Conservation (phyloP, 64 coral and sea anemone genomes). For the Stichodactyla mertensii region DNA sequence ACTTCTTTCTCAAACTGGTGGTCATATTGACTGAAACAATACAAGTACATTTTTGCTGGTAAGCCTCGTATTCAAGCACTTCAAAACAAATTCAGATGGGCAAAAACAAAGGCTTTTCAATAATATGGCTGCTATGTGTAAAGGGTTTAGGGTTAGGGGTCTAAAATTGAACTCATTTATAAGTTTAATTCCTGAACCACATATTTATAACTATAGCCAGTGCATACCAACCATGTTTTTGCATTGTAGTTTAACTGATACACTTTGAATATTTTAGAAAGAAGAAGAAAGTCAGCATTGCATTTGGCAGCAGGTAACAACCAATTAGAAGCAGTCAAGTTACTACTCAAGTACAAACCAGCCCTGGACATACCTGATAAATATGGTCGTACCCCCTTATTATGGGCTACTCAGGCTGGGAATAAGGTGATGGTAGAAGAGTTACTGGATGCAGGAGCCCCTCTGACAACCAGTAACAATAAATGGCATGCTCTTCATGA, state of each 20-base stretch:
- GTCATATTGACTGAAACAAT: too few species aligned
- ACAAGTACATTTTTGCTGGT: too few species aligned
- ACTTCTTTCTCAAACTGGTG: too few species aligned
- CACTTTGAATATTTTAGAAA: conserved; percentile 35
- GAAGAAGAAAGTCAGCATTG: conserved; percentile 66
- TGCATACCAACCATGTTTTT: too few species aligned
- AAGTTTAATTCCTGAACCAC: too few species aligned
- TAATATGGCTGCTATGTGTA: too few species aligned
- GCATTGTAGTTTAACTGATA: not conserved
- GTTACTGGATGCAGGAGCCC: conserved; percentile 68
- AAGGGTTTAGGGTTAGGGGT: too few species aligned
- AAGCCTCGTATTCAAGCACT: too few species aligned
- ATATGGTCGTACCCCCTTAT: conserved; percentile 74
- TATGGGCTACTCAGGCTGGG: conserved; percentile 70
- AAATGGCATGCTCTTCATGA: conserved; percentile 99
- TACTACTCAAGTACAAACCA: conserved; percentile 66
- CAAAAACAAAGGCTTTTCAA: too few species aligned
- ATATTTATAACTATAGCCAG: too few species aligned
- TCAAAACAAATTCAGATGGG: too few species aligned
- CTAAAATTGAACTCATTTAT: too few species aligned
- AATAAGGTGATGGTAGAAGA: conserved; percentile 58
- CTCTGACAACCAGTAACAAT: conserved; percentile 38
- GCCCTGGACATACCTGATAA: conserved; percentile 63
- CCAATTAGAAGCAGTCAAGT: conserved; percentile 60
- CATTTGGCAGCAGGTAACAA: conserved; percentile 70